These are phyloP conservation scores for Cheilinus undulatus DNA, from an alignment of 2,113 vertebrate species.

Conservation along the genomic window DNA sequence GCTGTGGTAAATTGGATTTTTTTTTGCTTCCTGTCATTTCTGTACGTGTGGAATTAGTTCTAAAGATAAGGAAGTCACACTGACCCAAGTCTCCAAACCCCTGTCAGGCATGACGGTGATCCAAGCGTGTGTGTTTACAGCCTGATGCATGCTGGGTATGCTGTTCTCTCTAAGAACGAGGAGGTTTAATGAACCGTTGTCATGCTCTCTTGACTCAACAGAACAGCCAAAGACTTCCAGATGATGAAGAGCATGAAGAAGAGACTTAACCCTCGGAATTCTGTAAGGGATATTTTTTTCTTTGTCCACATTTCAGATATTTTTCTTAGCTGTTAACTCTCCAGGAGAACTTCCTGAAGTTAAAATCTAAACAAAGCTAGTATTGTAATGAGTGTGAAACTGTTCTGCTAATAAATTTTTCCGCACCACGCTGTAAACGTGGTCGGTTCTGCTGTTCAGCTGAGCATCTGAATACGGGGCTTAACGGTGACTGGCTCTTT, in stretches of 20 bases:
- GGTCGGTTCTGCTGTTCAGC: too few species aligned
- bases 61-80: constrained; percentile 19
- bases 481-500: too few species aligned
- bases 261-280: constrained; percentile 90
- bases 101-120: constrained; percentile 43
- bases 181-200: too few species aligned
- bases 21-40: constrained; percentile 1
- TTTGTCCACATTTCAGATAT: neutral
- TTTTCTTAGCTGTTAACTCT: neutral
- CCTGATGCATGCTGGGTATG: constrained; percentile 71
- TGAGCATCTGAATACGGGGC: too few species aligned
- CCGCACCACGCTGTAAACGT: too few species aligned
- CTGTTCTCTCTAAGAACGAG: too few species aligned
- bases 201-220: constrained; percentile 78
- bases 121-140: constrained; percentile 68
- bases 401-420: too few species aligned
- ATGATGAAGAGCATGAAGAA: constrained; percentile 93
- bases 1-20: too few species aligned
- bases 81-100: constrained; percentile 22
- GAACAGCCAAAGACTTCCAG: constrained; percentile 91
- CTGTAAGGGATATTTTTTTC: constrained; percentile 84
- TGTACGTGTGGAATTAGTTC: neutral
- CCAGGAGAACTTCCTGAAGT: too few species aligned
- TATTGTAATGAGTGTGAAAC: too few species aligned
- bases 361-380: too few species aligned